Evolutionary conservation across 2,797 vertebrate genomes (phyloP).

Genomic region (Carcharodon carcharias): DNA sequence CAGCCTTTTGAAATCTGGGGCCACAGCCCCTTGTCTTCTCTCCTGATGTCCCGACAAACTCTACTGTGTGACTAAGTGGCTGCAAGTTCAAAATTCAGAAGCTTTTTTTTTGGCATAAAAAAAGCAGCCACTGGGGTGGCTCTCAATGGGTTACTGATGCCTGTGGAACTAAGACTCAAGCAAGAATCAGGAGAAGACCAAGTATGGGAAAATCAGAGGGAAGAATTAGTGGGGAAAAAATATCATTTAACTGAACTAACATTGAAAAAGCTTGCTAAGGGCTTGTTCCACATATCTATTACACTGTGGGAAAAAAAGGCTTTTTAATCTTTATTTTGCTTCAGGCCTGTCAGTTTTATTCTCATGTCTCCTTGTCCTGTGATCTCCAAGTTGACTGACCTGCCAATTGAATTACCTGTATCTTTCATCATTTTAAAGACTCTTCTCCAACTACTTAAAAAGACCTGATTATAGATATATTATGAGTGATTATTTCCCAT

Average conservation of each 20-base stretch:
- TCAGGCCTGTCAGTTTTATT: background rate
- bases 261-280: background rate
- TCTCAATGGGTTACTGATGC: background rate
- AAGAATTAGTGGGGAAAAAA: background rate
- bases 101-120: background rate
- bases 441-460: background rate
- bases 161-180: background rate
- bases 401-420: background rate
- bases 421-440: background rate
- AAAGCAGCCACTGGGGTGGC: background rate
- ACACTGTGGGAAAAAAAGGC: conserved; percentile 21
- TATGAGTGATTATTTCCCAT: conserved; percentile 15
- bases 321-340: conserved; percentile 24
- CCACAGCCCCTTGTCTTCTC: background rate
- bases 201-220: background rate
- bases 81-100: background rate
- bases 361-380: background rate
- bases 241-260: background rate
- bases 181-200: background rate
- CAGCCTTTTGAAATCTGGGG: background rate
- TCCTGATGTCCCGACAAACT: background rate
- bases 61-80: background rate
- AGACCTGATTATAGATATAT: background rate
- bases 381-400: background rate
- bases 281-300: background rate